Evolutionary conservation across 1,140 invertebrate species (phyloP).

Genomic region (Saccostrea cuccullata): DNA sequence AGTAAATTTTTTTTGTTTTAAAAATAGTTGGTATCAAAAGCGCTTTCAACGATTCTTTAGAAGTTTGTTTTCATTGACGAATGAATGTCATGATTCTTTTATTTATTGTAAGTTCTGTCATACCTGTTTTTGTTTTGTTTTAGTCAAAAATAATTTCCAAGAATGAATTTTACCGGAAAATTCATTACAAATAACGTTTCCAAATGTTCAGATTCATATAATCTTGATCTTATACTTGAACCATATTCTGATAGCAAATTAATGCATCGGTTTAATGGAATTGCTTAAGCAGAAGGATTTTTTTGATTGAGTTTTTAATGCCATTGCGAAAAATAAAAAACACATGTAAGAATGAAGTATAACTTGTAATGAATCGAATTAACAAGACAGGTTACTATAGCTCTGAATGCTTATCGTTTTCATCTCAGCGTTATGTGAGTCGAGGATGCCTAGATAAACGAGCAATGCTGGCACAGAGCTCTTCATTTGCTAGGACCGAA

Average conservation of each 20-base stretch:
- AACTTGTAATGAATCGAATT: conserved; percentile 28
- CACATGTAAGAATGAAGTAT: conserved; percentile 15
- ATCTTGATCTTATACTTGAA: background rate
- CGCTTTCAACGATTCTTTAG: background rate
- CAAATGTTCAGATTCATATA: background rate
- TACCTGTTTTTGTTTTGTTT: background rate
- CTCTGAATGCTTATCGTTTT: background rate
- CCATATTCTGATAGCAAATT: background rate
- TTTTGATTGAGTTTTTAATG: background rate
- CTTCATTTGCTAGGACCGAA: conserved; percentile 20
- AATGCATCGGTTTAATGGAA: background rate
- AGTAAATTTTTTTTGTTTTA: background rate
- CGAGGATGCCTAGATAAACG: background rate
- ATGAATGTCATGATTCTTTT: background rate
- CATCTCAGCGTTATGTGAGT: conserved; percentile 16
- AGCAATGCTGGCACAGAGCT: background rate
- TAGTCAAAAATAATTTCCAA: background rate
- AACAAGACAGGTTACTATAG: conserved; percentile 6
- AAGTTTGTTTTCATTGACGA: background rate
- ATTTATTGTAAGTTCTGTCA: background rate
- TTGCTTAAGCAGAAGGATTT: conserved; percentile 13
- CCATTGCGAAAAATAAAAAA: conserved; percentile 34
- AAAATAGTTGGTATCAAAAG: background rate
- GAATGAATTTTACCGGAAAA: background rate
- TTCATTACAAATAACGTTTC: background rate